Conservation (phyloP, 2,113 vertebrate species). For the Chelonoidis abingdonii region DNA sequence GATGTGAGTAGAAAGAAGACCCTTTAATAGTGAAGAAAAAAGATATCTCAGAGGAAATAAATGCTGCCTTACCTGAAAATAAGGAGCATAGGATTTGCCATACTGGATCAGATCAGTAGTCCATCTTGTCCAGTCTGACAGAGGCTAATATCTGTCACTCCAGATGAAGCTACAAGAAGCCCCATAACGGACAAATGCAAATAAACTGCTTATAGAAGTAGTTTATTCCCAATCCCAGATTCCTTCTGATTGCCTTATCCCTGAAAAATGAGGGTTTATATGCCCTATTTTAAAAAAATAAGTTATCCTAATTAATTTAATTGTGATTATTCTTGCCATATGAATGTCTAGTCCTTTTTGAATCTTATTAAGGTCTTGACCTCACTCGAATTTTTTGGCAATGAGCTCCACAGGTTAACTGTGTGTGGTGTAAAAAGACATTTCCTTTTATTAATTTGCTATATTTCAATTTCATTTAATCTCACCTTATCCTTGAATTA, state of each 20-base stretch:
- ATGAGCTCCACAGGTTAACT: background rate
- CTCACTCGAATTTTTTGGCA: background rate
- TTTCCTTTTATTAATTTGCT: background rate
- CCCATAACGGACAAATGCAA: background rate
- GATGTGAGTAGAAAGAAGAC: background rate
- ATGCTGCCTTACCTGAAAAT: background rate
- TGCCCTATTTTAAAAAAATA: background rate
- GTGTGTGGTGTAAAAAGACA: background rate
- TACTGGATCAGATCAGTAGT: background rate
- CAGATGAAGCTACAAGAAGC: background rate
- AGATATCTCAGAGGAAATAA: background rate
- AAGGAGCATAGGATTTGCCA: background rate
- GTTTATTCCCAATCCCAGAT: background rate
- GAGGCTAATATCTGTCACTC: fast-evolving
- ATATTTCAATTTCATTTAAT: background rate
- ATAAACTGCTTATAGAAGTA: background rate
- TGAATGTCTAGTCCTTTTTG: background rate
- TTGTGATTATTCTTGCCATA: background rate
- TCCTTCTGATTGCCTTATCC: constrained; percentile 10
- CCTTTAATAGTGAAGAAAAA: background rate
- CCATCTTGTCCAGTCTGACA: background rate
- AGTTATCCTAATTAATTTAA: background rate
- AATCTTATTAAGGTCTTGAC: background rate
- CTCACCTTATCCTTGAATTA: background rate
- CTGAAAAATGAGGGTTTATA: background rate